Conservation (phyloP, 2,797 vertebrate genomes). For the Philypnodon macrostomus region DNA sequence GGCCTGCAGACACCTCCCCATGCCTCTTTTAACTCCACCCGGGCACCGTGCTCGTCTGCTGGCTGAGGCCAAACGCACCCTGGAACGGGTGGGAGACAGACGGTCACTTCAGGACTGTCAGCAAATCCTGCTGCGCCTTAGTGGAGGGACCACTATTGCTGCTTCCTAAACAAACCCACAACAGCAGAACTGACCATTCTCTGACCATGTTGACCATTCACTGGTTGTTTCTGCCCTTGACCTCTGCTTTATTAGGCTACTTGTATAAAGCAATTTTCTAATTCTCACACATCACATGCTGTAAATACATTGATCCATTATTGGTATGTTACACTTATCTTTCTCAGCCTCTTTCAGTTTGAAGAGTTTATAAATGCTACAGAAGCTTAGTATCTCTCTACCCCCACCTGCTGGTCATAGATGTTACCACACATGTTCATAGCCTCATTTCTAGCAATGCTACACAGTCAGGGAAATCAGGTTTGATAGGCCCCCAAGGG, state of each 20-base stretch:
- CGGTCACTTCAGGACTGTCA: slow-evolving; percentile 93
- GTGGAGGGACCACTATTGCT: slow-evolving; percentile 90
- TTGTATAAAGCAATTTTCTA: slow-evolving; percentile 1
- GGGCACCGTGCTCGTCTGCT: slow-evolving; percentile 90
- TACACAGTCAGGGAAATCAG: slow-evolving; percentile 34
- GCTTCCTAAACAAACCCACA: slow-evolving; percentile 79
- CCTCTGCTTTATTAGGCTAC: slow-evolving; percentile 10
- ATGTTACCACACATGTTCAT: slow-evolving; percentile 15
- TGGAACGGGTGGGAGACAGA: slow-evolving; percentile 95
- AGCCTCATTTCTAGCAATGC: slow-evolving; percentile 13
- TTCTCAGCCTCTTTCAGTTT: neutral
- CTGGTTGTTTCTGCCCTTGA: slow-evolving; percentile 23
- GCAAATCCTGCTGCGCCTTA: slow-evolving; percentile 91
- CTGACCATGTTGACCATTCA: slow-evolving; percentile 9
- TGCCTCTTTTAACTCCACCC: slow-evolving; percentile 90
- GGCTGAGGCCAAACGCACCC: slow-evolving; percentile 91
- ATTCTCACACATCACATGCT: neutral
- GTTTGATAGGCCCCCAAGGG: slow-evolving; percentile 32
- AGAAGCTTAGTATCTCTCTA: too few relatives aligned
- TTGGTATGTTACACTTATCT: too few relatives aligned
- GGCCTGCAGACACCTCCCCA: slow-evolving; percentile 92
- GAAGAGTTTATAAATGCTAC: too few relatives aligned
- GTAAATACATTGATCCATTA: neutral
- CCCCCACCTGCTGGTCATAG: slow-evolving; percentile 45
- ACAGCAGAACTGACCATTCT: neutral